phyloP scores from a whole-genome alignment of 1,140 invertebrate genomes.

The Dreissena rostriformis region DNA sequence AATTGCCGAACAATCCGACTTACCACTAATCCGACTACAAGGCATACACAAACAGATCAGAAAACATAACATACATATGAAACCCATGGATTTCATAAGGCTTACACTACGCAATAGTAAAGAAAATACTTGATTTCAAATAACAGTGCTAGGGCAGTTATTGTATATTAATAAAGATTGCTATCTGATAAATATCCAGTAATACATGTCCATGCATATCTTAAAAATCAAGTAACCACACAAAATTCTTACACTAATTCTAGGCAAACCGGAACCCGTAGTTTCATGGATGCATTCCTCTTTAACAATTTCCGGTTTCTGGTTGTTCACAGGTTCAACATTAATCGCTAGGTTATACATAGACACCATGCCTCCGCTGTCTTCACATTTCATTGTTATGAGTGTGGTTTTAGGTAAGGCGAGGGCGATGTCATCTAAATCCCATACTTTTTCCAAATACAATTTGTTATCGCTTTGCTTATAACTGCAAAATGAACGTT shows the following conservation, averaged over 20 bases:
- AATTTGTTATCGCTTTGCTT: not conserved
- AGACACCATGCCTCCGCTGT: not conserved
- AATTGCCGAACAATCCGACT: not conserved
- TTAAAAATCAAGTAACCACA: not conserved
- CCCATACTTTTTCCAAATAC: slow-evolving; percentile 1
- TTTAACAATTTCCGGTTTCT: not conserved
- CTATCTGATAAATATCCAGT: no score
- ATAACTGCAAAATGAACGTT: not conserved
- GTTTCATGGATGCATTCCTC: not conserved
- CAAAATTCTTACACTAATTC: not conserved
- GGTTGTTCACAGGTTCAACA: not conserved
- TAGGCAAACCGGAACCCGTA: not conserved
- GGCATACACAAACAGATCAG: no score
- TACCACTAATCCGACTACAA: no score
- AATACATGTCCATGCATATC: not conserved
- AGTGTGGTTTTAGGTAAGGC: not conserved
- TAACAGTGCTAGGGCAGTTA: no score
- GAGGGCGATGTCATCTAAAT: not conserved
- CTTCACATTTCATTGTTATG: not conserved
- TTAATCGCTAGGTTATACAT: not conserved
- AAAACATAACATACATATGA: no score
- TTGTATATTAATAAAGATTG: no score
- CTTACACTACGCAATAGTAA: no score
- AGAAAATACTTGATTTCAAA: no score
- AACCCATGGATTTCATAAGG: no score